A percentile compares a stretch with the other conserved stretches of the same genome.
Evolutionary conservation across 2,888 invertebrate genomes (phyloP).

Genomic region (Bruchidius siliquastri): DNA sequence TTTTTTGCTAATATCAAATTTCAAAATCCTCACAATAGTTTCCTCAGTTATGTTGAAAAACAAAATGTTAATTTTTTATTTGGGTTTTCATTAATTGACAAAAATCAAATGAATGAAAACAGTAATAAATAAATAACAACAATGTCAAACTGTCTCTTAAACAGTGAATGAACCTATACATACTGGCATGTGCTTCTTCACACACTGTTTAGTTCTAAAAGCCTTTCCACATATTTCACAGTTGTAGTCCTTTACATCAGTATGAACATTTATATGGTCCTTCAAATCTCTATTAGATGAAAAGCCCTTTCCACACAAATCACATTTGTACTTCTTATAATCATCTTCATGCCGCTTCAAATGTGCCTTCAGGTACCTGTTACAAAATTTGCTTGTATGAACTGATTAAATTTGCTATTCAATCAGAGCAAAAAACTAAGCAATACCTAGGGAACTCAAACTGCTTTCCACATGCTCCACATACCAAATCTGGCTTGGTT

Average conservation of each 20-base stretch:
- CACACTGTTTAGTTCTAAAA: constrained; percentile 25
- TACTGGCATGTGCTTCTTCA: constrained; percentile 25
- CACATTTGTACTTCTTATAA: constrained; percentile 26
- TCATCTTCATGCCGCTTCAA: constrained; percentile 23
- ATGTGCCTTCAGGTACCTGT: constrained; percentile 21
- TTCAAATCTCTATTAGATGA: constrained; percentile 23
- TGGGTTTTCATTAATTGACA: no score
- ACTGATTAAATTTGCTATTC: not conserved
- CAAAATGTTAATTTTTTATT: no score
- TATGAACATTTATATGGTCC: constrained; percentile 24
- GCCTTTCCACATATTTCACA: constrained; percentile 25
- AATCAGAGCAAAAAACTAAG: constrained; percentile 1
- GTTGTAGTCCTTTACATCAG: constrained; percentile 22
- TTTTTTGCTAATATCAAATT: no score
- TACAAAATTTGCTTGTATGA: not conserved
- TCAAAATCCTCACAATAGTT: no score
- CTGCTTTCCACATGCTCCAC: constrained; percentile 19
- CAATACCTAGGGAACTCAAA: constrained; percentile 21
- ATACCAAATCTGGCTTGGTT: constrained; percentile 16
- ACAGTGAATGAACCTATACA: constrained; percentile 2
- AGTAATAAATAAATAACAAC: no score
- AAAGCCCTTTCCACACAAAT: constrained; percentile 21
- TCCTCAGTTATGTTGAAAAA: no score
- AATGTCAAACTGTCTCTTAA: not conserved
- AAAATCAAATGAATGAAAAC: no score